These are phyloP conservation scores for Nicator chloris DNA, from an alignment of 2,113 vertebrate genomes.

Conservation along the genomic window DNA sequence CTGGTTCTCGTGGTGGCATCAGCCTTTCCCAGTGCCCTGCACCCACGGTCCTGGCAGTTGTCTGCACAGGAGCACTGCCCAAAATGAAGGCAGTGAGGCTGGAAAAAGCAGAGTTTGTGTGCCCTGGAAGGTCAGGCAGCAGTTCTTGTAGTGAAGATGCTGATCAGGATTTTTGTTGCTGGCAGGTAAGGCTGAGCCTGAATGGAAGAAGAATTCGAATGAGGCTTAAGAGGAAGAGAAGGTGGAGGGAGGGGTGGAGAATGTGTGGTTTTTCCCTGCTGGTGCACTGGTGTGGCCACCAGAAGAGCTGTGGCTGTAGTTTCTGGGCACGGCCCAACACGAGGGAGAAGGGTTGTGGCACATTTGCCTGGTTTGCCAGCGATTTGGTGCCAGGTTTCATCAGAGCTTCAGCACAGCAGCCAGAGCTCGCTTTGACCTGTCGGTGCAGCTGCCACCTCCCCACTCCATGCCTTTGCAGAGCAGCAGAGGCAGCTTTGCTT, in stretches of 20 bases:
- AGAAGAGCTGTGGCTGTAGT: background rate
- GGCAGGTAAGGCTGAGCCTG: background rate
- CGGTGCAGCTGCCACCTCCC: background rate
- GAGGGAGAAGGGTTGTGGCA: background rate
- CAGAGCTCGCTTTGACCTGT: background rate
- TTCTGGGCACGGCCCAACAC: background rate
- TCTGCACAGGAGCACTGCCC: background rate
- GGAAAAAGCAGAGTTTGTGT: background rate
- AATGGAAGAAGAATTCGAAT: background rate
- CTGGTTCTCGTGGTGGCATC: background rate
- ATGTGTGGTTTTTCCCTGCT: background rate
- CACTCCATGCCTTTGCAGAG: background rate
- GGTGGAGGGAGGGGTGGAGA: background rate
- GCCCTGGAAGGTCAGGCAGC: background rate
- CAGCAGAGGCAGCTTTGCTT: background rate
- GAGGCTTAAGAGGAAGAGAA: background rate
- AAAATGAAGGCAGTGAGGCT: background rate
- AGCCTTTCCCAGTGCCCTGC: background rate
- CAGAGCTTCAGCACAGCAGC: background rate
- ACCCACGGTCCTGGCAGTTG: fast-evolving
- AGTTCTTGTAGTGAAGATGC: background rate
- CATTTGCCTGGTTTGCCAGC: background rate
- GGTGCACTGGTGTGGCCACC: background rate
- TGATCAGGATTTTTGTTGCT: background rate
- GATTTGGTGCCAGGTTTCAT: background rate